Percentiles rank a stretch among this genome's conserved stretches.
These are phyloP conservation scores for Scomber colias DNA, from an alignment of 2,113 vertebrate species.

Conservation along the genomic window DNA sequence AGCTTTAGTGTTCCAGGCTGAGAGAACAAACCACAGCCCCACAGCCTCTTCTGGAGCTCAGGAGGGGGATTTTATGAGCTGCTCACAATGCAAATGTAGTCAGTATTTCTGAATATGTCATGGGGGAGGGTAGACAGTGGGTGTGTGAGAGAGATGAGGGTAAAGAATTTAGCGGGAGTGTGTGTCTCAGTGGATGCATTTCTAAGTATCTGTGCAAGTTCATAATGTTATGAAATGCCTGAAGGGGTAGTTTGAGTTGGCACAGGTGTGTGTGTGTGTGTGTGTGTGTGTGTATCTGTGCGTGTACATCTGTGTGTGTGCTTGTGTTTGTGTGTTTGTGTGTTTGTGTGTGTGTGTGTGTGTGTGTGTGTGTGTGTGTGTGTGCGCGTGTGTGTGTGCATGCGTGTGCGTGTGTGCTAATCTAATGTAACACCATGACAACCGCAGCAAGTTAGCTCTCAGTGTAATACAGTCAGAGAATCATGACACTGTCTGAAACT, in stretches of 20 bases:
- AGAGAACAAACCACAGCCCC: neutral
- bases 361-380: too few species aligned
- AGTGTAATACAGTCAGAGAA: constrained; percentile 5
- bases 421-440: constrained; percentile 21
- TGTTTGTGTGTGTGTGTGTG: neutral
- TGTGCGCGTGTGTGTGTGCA: neutral
- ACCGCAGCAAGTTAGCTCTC: constrained; percentile 12
- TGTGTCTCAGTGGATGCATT: constrained; percentile 1
- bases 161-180: neutral
- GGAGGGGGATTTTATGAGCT: constrained; percentile 14
- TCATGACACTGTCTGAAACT: constrained; percentile 6
- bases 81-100: constrained; percentile 52
- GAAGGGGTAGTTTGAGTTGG: neutral
- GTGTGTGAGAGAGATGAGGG: neutral
- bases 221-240: neutral
- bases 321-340: neutral
- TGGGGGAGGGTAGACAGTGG: constrained; percentile 14
- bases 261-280: too few species aligned
- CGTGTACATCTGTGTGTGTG: too few species aligned
- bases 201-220: constrained; percentile 11
- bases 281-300: neutral
- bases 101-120: constrained; percentile 12
- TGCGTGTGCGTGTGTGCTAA: constrained; percentile 1
- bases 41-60: neutral
- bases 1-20: constrained; percentile 3